Percentiles rank a stretch among this genome's conserved stretches.
These are phyloP conservation scores for Pachyuromys duprasi DNA, from an alignment of 2,797 vertebrate genomes.

Conservation along the genomic window DNA sequence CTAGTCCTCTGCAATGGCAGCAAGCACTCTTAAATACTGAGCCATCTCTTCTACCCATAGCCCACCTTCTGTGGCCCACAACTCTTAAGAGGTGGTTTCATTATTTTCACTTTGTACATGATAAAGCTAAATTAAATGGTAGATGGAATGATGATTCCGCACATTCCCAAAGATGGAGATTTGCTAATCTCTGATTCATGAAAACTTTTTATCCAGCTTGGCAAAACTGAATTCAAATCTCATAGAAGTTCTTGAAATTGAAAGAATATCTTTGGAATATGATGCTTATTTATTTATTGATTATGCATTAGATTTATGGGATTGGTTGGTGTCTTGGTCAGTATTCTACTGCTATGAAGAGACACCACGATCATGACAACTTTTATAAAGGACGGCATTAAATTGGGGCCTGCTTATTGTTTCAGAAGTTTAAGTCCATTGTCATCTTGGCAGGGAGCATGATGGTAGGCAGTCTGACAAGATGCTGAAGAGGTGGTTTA, in stretches of 20 bases:
- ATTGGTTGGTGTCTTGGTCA: not conserved
- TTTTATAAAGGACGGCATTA: not conserved
- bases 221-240: not conserved
- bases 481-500: not conserved
- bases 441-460: not conserved
- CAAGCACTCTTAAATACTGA: not conserved
- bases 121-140: constrained; percentile 10
- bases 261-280: not conserved
- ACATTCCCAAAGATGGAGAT: not conserved
- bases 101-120: not conserved
- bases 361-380: too few relatives aligned
- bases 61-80: too few relatives aligned
- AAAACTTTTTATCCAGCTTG: not conserved
- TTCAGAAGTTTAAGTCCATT: not conserved
- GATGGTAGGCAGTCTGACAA: not conserved
- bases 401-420: not conserved
- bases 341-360: not conserved
- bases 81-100: not conserved
- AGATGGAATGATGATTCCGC: not conserved
- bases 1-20: not conserved
- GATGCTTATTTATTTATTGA: not conserved
- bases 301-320: not conserved
- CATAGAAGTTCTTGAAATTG: not conserved
- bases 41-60: not conserved
- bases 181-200: not conserved